These are phyloP conservation scores for Eulemur coronatus DNA, from an alignment of 2,797 vertebrate genomes.

Conservation along the genomic window DNA sequence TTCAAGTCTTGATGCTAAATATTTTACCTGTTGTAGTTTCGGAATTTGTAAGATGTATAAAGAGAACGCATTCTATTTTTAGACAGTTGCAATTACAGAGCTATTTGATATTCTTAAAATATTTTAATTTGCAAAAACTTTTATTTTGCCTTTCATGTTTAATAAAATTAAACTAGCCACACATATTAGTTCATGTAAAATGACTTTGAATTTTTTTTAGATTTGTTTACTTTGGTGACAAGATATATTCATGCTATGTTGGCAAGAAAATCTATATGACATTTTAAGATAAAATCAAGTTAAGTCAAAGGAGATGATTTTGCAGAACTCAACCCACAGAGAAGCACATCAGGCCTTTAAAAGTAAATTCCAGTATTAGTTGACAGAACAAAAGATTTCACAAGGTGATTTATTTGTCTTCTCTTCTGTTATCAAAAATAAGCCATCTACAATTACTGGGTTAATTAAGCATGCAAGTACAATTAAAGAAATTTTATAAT, in stretches of 20 bases:
- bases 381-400: constrained; percentile 11
- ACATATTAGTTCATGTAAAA: background rate
- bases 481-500: background rate
- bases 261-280: background rate
- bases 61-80: background rate
- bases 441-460: background rate
- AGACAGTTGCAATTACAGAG: background rate
- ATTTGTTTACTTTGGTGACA: background rate
- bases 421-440: background rate
- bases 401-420: background rate
- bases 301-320: background rate
- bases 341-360: background rate
- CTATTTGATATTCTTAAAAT: background rate
- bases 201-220: background rate
- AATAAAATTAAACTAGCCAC: background rate
- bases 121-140: background rate
- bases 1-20: background rate
- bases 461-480: background rate
- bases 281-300: background rate
- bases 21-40: background rate
- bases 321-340: background rate
- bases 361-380: constrained; percentile 5
- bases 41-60: background rate
- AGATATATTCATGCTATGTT: background rate
- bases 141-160: background rate